Evolutionary conservation across 35 echinoderm and acorn worm species (phyloP), one percentile per base, ranked within the genome.

Genomic region (Chiridota heheva): DNA sequence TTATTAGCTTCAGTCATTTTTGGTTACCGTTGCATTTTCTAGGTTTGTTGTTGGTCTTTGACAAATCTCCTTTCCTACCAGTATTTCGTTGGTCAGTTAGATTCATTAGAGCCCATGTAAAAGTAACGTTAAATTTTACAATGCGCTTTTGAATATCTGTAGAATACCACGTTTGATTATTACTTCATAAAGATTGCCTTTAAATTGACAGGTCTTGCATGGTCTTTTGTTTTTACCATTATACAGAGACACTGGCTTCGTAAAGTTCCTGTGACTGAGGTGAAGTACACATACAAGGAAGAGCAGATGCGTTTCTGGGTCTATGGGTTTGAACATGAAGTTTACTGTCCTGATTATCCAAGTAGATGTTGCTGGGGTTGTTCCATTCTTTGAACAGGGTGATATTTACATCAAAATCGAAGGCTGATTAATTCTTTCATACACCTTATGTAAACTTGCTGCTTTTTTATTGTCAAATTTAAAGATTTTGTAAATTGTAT

Each of bases 271-370:
- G 67, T 84, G 16, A 72, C 66, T 35, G 81, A 84, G 34, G 67
- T 84, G 7, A 34, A 84, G 7, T 84, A 56, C 30, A 84, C 6
- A 27, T 84, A 47, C 63, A 84, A 73, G 39, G 38, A 36, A 7
- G 25, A 58, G 20, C 32, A 26, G 15, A 38, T 43, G 26, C 44
- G 67, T 17, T 84, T 70, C 67, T 84, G 81, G 81, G 81, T 84
- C 13, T 84, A 84, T 44, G 81, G 81, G 36, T 69, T 48, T 59
- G 81, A 84, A 26, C 67, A 73, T 16, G 42, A 55, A 73, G 67
- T 84, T 13, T 55, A 84, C 42, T 84, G 81, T 60, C 81, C 81
- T 18, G 36, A 51, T 3, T 83, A 83, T 22, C 80, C 77, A 39
- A 30, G 66, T 48, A 12, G 13, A 25, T 69, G 40, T 26, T 82